phyloP scores from a whole-genome alignment of 2,113 vertebrate species.

The Bambusicola thoracicus region DNA sequence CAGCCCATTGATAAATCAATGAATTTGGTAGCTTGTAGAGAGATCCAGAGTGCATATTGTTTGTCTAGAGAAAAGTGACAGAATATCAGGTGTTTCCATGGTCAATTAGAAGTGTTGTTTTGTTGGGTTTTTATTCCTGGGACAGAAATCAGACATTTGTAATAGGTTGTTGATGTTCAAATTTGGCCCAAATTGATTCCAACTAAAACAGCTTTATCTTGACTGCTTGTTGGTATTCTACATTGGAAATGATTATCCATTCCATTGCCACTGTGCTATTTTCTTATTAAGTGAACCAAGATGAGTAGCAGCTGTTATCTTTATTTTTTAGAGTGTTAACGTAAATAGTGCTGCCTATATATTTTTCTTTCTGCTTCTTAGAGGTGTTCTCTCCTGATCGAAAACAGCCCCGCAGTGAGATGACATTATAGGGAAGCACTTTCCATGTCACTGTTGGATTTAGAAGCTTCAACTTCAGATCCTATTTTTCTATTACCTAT shows the following conservation, averaged over 20 bases:
- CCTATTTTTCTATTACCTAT: not conserved
- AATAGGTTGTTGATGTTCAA: not conserved
- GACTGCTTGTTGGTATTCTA: not conserved
- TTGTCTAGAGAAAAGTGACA: not conserved
- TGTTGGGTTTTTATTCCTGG: not conserved
- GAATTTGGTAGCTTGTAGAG: not conserved
- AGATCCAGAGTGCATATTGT: not conserved
- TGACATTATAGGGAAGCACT: not conserved
- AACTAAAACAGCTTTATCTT: not conserved
- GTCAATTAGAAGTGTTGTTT: not conserved
- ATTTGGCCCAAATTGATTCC: not conserved
- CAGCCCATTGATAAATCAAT: not conserved
- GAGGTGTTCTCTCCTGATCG: not conserved
- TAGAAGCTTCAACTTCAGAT: not conserved
- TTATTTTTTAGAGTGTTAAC: not conserved
- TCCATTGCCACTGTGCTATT: not conserved
- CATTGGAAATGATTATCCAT: not conserved
- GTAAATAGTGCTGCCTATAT: not conserved
- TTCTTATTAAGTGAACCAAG: not conserved
- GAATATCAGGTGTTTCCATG: not conserved
- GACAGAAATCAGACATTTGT: not conserved
- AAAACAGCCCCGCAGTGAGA: not conserved
- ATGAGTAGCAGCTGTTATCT: not conserved
- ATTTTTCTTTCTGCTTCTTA: not conserved
- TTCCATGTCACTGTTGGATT: not conserved